phyloP scores from a whole-genome alignment of 2,888 invertebrate genomes.

The Campopleginae sp. region DNA sequence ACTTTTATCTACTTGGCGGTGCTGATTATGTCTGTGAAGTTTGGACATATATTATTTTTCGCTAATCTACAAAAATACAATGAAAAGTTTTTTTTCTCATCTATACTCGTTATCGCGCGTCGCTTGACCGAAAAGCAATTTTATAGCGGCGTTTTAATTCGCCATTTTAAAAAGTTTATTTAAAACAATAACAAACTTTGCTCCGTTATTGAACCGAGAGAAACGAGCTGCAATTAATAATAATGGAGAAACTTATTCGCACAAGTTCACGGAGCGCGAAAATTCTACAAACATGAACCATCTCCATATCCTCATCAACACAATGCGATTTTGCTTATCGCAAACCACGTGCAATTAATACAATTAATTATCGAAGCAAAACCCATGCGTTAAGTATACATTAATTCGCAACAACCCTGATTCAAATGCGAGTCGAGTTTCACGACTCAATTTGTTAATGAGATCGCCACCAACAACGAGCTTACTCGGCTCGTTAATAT shows the following conservation, averaged over 20 bases:
- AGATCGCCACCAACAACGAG: not conserved
- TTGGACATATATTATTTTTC: not conserved
- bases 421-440: conserved; percentile 34
- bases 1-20: not conserved
- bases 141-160: not conserved
- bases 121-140: not conserved
- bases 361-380: conserved; percentile 46
- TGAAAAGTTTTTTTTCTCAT: not conserved
- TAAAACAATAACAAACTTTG: not conserved
- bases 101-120: not conserved
- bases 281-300: conserved; percentile 3
- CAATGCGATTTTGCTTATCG: conserved; percentile 26
- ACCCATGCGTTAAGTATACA: conserved; percentile 26
- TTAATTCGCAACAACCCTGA: conserved; percentile 26
- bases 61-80: not conserved
- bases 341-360: conserved; percentile 42
- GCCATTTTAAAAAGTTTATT: not conserved
- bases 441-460: conserved; percentile 44
- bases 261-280: conserved; percentile 6
- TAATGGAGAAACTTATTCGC: conserved; percentile 19
- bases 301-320: not conserved
- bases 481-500: conserved; percentile 8
- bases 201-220: not conserved
- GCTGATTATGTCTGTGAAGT: not conserved
- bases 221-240: not conserved